Evolutionary conservation across 2,113 vertebrate genomes (phyloP), one percentile per base, ranked within the genome.

Genomic region (Penelope pileata): DNA sequence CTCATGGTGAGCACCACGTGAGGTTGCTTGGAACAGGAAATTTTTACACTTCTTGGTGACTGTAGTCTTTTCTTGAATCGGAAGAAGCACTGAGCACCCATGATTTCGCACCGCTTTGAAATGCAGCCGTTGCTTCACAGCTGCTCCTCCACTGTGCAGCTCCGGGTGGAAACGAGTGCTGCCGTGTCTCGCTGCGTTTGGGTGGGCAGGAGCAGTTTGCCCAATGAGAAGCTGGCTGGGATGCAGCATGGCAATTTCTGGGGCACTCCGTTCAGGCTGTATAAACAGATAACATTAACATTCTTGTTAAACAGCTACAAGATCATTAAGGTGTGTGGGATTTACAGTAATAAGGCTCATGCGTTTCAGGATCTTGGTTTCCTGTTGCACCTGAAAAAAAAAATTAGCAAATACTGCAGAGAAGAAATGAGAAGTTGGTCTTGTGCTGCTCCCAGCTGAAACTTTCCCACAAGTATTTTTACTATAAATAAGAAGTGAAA

Each of bases 401-500:
- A 50, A 73, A 79, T 79, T 69, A 89, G 91, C 89, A 93, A 83
- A 93, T 90, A n/a, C 40, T 84, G 88, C 22, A 78, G 92, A 81
- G 56, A 47, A 93, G 79, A 95, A 96, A 83, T 96, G 94, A 96
- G 88, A 96, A 94, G 91, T 86, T 70, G 16, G 69, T 86, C 69
- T 93, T 95, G 83, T 91, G 29, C 69, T 94, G 21, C 88, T 93
- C 93, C 85, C 79, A 78, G 83, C 73, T 88, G 79, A 93, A 95
- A 95, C 76, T 95, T 97, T 90, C 94, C 92, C 94, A 95, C 91
- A 93, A 93, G 88, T 88, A 88, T 94, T 97, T 95, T 91, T 88
- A 69, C 94, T 95, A 93, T 96, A 95, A 95, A 94, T 96, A 96
- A 93, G 91, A 95, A 94, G 91, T 88, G 70, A 96, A 86, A 92